Base-by-base conservation (phyloP, 2,888 invertebrate genomes). In the Anagyrus pseudococci region DNA sequence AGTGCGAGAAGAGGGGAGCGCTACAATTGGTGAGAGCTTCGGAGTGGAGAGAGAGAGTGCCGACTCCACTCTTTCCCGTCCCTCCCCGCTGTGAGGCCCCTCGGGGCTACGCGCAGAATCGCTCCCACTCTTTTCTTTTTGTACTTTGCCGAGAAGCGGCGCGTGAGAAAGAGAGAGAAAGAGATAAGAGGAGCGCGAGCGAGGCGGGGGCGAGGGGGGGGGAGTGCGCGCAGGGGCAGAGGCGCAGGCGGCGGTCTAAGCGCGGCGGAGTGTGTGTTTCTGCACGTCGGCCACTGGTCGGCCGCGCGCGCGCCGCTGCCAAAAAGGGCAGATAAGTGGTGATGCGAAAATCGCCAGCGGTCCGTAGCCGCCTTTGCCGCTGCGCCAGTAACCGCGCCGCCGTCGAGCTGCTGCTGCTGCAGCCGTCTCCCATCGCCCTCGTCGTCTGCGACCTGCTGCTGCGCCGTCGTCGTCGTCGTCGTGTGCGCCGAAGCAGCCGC, bases 331-430 rank as follows among this genome's bases (percentile, higher is more conserved):
- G 73, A 71, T 69, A 71, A n/a, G n/a, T n/a, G n/a, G n/a, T n/a
- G n/a, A 76, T 77, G 76, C 77, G 74, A 77, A 77, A 75, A 75
- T 77, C 74, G 76, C 75, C 60, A n/a, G n/a, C n/a, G n/a, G 33
- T 13, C 6, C 13, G 13, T 33, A 33, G 6, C 7, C 13, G 33
- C 33, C 7, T 33, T 13, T 13, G 33, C 33, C 7, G 6, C 33
- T 13, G 33, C 7, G 33, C 13, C 7, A 33, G 33, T 33, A 13
- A 33, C 13, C 6, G 33, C 33, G 33, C 33, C 33, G 33, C 33
- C 13, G 7, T 33, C 33, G 6, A 13, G 13, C 13, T 13, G 33
- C 13, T 13, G 13, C 7, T 13, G 33, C 7, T 6, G 6, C 33
- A 33, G 33, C 33, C 33, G 13, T 33, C 33, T 8, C 13, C 33